Percentiles rank a stretch among this genome's conserved stretches.
Evolutionary conservation across 2,797 vertebrate genomes (phyloP).

Genomic region (Takifugu rubripes): DNA sequence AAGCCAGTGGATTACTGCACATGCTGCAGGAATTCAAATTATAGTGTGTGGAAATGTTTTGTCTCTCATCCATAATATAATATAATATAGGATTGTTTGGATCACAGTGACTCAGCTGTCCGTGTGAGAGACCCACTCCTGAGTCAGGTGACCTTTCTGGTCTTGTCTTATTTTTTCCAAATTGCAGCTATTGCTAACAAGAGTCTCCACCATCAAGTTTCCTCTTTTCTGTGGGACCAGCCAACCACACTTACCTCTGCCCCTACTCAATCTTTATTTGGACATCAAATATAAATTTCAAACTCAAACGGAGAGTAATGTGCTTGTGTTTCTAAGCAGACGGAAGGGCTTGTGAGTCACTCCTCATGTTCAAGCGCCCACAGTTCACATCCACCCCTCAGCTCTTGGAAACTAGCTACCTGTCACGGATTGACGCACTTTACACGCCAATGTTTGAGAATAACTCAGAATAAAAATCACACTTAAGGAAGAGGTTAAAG

Average conservation of each 20-base stretch:
- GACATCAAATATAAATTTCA: too few relatives aligned
- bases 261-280: too few relatives aligned
- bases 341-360: constrained; percentile 33
- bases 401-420: constrained; percentile 16
- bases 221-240: constrained; percentile 7
- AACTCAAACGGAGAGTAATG: too few relatives aligned
- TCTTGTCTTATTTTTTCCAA: constrained; percentile 10
- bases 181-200: neutral
- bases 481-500: constrained; percentile 26
- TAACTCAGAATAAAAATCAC: constrained; percentile 38
- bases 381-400: constrained; percentile 23
- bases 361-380: constrained; percentile 4
- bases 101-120: neutral
- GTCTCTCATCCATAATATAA: too few relatives aligned
- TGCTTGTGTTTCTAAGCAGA: constrained; percentile 21
- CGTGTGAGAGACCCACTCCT: constrained; percentile 2
- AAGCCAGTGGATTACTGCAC: neutral
- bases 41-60: too few relatives aligned
- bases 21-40: too few relatives aligned
- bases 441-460: constrained; percentile 37
- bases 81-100: too few relatives aligned
- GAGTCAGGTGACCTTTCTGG: constrained; percentile 7
- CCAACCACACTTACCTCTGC: neutral
- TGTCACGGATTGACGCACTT: constrained; percentile 34
- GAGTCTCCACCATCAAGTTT: constrained; percentile 2